A percentile compares a stretch with the other conserved stretches of the same genome.
These are phyloP conservation scores for Mus spicilegus DNA, from an alignment of 2,113 vertebrate genomes.

Conservation along the genomic window DNA sequence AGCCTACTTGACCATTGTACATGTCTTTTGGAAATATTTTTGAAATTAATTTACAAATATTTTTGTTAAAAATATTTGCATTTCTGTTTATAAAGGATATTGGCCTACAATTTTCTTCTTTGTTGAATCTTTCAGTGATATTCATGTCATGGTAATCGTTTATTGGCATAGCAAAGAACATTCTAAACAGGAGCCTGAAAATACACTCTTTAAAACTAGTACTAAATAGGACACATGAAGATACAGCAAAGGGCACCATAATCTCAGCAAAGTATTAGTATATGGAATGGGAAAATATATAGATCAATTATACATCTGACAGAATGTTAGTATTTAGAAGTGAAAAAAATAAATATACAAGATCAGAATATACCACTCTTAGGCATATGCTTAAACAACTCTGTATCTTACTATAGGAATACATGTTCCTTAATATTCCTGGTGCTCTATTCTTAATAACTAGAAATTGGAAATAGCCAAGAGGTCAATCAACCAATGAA, in stretches of 20 bases:
- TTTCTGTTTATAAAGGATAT: background rate
- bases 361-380: background rate
- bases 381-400: background rate
- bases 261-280: background rate
- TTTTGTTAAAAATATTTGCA: background rate
- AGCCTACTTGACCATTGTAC: background rate
- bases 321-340: background rate
- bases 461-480: background rate
- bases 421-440: background rate
- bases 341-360: background rate
- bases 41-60: background rate
- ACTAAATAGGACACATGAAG: background rate
- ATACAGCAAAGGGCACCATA: background rate
- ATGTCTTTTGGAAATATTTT: background rate
- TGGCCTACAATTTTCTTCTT: background rate
- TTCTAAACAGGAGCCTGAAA: background rate
- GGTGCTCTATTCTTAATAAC: background rate
- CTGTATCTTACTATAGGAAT: background rate
- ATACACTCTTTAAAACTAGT: background rate
- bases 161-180: background rate
- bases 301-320: background rate
- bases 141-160: too few relatives aligned
- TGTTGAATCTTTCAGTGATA: background rate
- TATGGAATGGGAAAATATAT: background rate
- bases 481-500: background rate